Percentiles rank a stretch among this genome's conserved stretches.
Evolutionary conservation across 2,797 vertebrate genomes (phyloP).

Genomic region (Coendou prehensilis): DNA sequence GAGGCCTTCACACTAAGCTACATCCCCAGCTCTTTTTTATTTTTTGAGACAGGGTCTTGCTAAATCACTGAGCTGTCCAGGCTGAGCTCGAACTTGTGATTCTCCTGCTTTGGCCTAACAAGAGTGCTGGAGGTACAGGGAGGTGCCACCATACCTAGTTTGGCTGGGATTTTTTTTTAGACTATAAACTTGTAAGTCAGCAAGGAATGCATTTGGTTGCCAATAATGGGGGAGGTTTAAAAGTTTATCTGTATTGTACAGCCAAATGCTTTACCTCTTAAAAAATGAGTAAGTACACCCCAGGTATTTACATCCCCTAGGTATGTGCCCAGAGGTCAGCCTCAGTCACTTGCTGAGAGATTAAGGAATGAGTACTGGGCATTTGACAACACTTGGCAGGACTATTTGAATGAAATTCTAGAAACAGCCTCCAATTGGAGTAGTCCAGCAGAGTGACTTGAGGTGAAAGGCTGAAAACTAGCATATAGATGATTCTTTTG

Average conservation of each 20-base stretch:
- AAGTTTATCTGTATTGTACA: neutral
- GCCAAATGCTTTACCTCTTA: neutral
- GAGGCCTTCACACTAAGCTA: neutral
- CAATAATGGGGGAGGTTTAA: neutral
- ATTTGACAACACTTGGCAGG: neutral
- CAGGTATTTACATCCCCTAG: neutral
- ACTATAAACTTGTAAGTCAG: neutral
- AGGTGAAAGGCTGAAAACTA: neutral
- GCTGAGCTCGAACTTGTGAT: neutral
- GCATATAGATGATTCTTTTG: neutral
- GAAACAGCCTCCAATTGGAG: neutral
- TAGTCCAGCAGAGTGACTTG: neutral
- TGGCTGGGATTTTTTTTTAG: neutral
- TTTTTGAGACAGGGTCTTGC: neutral
- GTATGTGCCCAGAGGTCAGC: no score
- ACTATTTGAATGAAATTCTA: slow-evolving; percentile 9
- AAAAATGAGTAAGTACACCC: neutral
- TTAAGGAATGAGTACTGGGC: neutral
- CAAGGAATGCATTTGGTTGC: slow-evolving; percentile 20
- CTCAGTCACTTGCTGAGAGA: neutral
- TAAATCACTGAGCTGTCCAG: neutral
- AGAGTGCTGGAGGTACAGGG: neutral
- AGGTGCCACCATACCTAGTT: neutral
- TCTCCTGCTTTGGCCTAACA: neutral
- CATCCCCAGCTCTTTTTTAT: neutral